phyloP scores from a whole-genome alignment of 2,113 vertebrate species.

The Camelus bactrianus region DNA sequence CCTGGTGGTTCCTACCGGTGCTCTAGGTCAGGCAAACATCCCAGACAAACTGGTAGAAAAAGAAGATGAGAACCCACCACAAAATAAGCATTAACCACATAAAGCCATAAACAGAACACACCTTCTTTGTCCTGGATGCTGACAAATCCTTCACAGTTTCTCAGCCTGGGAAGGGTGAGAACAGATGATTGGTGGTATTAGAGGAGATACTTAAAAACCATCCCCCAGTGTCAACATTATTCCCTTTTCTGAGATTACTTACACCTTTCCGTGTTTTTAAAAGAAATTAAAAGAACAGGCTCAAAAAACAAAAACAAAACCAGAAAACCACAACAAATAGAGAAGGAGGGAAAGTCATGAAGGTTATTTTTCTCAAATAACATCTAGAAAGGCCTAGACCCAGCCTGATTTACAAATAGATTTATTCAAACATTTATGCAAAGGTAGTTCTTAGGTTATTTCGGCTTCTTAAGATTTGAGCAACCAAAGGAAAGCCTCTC shows the following conservation, averaged over 20 bases:
- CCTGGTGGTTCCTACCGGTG: background rate
- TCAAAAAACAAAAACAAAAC: background rate
- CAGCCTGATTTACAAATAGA: background rate
- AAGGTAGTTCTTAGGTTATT: background rate
- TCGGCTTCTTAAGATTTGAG: background rate
- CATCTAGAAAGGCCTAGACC: background rate
- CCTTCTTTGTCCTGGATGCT: background rate
- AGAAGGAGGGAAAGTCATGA: background rate
- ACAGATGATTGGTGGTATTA: background rate
- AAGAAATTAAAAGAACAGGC: background rate
- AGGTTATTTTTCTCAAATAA: background rate
- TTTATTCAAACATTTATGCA: background rate
- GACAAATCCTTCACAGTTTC: background rate
- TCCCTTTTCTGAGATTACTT: background rate
- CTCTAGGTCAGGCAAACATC: background rate
- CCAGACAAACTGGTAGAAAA: background rate
- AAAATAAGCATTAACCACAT: background rate
- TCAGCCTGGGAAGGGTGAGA: background rate
- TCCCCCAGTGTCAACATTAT: background rate
- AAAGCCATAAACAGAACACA: fast-evolving
- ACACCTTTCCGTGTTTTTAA: background rate
- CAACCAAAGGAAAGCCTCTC: background rate
- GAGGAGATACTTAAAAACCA: background rate
- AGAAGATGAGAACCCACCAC: background rate
- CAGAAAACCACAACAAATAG: background rate